Conservation (phyloP, 2,888 invertebrate genomes). For the Athalia rosae region DNA sequence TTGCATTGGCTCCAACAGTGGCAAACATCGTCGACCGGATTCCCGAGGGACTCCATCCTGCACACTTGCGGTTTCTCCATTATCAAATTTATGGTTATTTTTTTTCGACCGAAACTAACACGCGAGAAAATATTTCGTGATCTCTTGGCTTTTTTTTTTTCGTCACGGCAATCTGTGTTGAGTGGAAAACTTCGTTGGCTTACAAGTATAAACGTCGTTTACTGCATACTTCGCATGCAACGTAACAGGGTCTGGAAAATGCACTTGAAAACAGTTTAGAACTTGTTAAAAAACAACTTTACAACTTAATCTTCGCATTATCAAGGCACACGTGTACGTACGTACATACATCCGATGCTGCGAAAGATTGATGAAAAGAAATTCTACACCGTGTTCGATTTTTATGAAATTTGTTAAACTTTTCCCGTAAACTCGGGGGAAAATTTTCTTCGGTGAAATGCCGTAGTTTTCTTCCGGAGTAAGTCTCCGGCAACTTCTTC, state of each 20-base stretch:
- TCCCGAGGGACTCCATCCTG: background rate
- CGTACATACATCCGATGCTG: background rate
- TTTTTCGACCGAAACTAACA: slow-evolving; percentile 16
- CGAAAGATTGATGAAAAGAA: no score
- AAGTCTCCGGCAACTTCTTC: no score
- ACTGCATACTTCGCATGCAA: background rate
- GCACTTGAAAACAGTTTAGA: background rate
- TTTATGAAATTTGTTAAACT: slow-evolving; percentile 17
- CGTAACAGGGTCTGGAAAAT: background rate
- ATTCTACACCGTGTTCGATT: background rate
- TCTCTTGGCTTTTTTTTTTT: background rate
- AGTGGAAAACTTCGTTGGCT: background rate
- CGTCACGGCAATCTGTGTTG: background rate
- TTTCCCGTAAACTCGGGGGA: slow-evolving; percentile 18
- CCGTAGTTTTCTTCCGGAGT: background rate
- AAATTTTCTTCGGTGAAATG: background rate
- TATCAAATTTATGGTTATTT: slow-evolving; percentile 28
- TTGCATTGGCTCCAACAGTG: background rate
- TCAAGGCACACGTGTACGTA: background rate
- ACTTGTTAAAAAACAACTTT: background rate
- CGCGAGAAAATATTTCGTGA: background rate
- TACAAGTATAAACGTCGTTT: background rate
- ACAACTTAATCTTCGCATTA: slow-evolving; percentile 7
- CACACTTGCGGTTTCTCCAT: slow-evolving; percentile 16
- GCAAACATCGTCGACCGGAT: no score